phyloP scores from a whole-genome alignment of 1,140 invertebrate genomes.

The Steinernema khuongi region DNA sequence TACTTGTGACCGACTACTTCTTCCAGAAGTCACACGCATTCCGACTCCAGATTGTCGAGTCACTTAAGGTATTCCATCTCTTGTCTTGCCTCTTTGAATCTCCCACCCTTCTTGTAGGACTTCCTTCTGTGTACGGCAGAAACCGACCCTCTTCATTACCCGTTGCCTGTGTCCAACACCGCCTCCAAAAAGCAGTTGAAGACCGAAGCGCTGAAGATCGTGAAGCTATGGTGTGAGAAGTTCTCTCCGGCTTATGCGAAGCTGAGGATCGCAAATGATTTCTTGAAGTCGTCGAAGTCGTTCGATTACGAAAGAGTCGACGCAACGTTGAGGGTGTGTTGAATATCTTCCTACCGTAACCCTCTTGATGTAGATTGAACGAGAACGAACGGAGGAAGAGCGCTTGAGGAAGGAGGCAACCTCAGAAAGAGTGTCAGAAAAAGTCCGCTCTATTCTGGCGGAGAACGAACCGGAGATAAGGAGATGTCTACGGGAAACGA shows the following conservation, averaged over 20 bases:
- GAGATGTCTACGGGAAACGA: slow-evolving; percentile 34
- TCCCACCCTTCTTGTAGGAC: slow-evolving; percentile 40
- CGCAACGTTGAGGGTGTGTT: slow-evolving; percentile 37
- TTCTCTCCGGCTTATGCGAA: slow-evolving; percentile 39
- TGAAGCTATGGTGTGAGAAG: slow-evolving; percentile 47
- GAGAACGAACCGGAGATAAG: slow-evolving; percentile 37
- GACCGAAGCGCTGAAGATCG: slow-evolving; percentile 38
- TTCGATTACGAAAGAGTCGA: slow-evolving; percentile 36
- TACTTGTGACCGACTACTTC: slow-evolving; percentile 42
- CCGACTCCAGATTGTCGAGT: slow-evolving; percentile 39
- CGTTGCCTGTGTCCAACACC: slow-evolving; percentile 32
- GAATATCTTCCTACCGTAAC: not conserved
- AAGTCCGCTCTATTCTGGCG: slow-evolving; percentile 29
- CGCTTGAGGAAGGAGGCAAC: slow-evolving; percentile 32
- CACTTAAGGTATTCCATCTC: slow-evolving; percentile 32
- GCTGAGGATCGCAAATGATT: slow-evolving; percentile 40
- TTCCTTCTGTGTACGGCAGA: slow-evolving; percentile 45
- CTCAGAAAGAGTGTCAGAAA: slow-evolving; percentile 33
- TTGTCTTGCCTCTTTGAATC: slow-evolving; percentile 18
- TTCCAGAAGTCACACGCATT: slow-evolving; percentile 48
- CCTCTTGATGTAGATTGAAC: too few relatives aligned
- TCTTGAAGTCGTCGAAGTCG: slow-evolving; percentile 39
- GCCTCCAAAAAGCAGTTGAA: slow-evolving; percentile 41
- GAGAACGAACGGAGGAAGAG: slow-evolving; percentile 41
- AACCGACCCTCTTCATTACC: slow-evolving; percentile 48